These are phyloP conservation scores for Rhagologus leucostigma DNA, from an alignment of 2,113 vertebrate species.

Conservation along the genomic window DNA sequence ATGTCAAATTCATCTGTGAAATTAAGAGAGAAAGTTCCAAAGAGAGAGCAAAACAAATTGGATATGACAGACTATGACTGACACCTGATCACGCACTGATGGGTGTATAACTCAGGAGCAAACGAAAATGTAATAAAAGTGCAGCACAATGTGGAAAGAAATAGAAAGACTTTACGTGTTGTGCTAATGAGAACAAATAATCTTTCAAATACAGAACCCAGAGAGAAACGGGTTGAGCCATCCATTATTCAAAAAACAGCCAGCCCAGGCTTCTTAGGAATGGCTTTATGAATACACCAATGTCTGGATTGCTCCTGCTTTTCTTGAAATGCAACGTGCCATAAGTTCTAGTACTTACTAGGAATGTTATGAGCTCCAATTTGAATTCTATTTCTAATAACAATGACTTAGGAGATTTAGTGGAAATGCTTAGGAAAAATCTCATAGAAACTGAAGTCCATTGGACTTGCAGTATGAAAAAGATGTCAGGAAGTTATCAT, in stretches of 20 bases:
- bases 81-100: background rate
- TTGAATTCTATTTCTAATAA: background rate
- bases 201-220: background rate
- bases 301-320: background rate
- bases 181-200: background rate
- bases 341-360: background rate
- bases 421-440: background rate
- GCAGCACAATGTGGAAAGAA: background rate
- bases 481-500: background rate
- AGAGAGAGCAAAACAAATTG: background rate
- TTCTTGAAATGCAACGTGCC: background rate
- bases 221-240: background rate
- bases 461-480: background rate
- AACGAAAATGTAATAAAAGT: background rate
- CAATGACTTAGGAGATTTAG: background rate
- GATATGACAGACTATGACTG: background rate
- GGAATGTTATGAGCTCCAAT: background rate
- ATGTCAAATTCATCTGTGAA: conserved; percentile 1
- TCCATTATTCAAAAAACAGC: background rate
- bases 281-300: background rate
- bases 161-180: background rate
- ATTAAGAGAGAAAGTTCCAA: background rate
- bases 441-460: background rate
- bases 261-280: background rate
- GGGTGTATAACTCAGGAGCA: background rate